phyloP scores from a whole-genome alignment of 2,888 invertebrate genomes.

The Myopa testacea region DNA sequence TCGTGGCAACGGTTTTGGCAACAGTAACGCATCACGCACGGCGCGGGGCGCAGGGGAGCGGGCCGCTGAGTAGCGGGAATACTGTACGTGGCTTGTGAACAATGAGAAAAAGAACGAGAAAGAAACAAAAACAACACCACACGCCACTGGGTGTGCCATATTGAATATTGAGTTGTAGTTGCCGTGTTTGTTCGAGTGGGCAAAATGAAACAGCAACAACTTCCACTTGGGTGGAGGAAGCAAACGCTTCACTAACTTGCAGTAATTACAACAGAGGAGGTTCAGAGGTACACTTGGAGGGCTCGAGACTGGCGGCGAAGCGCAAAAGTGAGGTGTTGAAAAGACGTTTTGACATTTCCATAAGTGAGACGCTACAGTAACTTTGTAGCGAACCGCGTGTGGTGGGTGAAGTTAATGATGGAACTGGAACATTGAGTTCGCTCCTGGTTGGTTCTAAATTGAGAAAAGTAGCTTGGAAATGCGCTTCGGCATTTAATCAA shows the following conservation, averaged over 20 bases:
- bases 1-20: background rate
- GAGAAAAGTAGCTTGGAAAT: no score
- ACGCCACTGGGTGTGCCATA: conserved; percentile 9
- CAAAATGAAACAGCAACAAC: background rate
- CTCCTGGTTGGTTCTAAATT: background rate
- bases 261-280: background rate
- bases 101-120: background rate
- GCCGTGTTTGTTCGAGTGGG: conserved; percentile 13
- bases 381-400: background rate
- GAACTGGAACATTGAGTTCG: background rate
- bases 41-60: background rate
- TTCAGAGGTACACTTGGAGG: background rate
- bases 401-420: background rate
- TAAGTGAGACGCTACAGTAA: conserved; percentile 6
- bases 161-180: conserved; percentile 35
- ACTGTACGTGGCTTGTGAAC: background rate
- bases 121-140: background rate
- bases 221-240: background rate
- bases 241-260: conserved; percentile 4
- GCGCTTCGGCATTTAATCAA: background rate
- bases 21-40: background rate
- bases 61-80: background rate
- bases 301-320: no score
- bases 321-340: conserved; percentile 23
- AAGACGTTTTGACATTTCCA: conserved; percentile 22